These are phyloP conservation scores for Trinorchestia longiramus DNA, from an alignment of 1,140 invertebrate genomes.

Conservation along the genomic window DNA sequence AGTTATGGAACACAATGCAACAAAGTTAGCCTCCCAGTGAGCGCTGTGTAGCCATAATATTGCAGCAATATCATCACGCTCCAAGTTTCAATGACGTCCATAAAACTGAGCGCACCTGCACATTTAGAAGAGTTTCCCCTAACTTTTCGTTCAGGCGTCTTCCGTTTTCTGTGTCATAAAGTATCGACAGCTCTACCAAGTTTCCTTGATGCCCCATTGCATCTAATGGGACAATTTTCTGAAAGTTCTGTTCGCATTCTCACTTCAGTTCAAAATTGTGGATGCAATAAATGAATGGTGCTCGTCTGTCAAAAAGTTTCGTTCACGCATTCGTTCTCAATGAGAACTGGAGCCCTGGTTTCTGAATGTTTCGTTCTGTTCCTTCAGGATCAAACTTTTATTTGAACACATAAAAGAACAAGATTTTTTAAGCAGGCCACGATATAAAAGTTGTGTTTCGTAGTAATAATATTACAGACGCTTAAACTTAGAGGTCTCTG, in stretches of 20 bases:
- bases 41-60: background rate
- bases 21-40: no score
- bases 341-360: background rate
- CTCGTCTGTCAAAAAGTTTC: background rate
- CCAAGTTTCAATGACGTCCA: background rate
- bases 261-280: background rate
- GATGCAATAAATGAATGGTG: background rate
- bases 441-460: background rate
- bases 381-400: background rate
- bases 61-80: background rate
- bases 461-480: background rate
- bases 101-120: background rate
- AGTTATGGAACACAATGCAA: no score
- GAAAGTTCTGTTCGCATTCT: background rate
- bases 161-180: background rate
- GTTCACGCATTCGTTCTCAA: background rate
- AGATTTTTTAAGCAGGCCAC: background rate
- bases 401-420: background rate
- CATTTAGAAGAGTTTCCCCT: background rate
- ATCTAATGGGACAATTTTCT: conserved; percentile 1
- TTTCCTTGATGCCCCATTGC: background rate
- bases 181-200: background rate
- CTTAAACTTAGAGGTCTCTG: background rate
- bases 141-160: background rate
- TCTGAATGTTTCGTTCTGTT: background rate